phyloP scores from a whole-genome alignment of 2,113 vertebrate genomes.

The Stomatorhinus ivindoensis region DNA sequence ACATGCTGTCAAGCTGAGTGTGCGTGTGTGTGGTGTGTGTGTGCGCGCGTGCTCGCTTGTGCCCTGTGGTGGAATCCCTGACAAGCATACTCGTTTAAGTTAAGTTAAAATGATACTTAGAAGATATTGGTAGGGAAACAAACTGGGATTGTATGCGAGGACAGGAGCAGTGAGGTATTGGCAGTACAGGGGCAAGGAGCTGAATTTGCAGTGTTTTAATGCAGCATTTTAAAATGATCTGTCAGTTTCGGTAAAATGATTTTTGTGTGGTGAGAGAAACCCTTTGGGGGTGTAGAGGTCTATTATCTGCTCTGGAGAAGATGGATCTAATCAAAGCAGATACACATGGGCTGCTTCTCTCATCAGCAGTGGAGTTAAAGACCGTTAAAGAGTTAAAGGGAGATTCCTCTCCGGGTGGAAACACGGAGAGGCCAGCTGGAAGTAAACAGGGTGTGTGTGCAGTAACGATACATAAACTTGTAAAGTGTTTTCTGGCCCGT shows the following conservation, averaged over 20 bases:
- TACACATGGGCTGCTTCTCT: neutral
- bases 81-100: neutral
- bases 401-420: neutral
- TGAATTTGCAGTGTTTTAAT: neutral
- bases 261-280: neutral
- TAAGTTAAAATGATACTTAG: neutral
- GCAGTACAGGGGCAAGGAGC: neutral
- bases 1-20: neutral
- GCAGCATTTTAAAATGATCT: neutral
- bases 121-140: neutral
- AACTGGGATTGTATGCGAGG: neutral
- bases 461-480: neutral
- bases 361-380: neutral
- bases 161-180: neutral
- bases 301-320: neutral
- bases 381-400: no score
- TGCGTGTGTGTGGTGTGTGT: neutral
- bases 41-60: neutral
- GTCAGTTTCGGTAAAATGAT: neutral
- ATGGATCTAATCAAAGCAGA: neutral
- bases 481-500: neutral
- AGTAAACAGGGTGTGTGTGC: neutral
- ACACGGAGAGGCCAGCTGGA: neutral
- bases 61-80: neutral
- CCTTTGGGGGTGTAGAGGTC: neutral